Evolutionary conservation across 2,797 vertebrate species (phyloP), one percentile per base, ranked within the genome.

Genomic region (Loris lydekkerianus): DNA sequence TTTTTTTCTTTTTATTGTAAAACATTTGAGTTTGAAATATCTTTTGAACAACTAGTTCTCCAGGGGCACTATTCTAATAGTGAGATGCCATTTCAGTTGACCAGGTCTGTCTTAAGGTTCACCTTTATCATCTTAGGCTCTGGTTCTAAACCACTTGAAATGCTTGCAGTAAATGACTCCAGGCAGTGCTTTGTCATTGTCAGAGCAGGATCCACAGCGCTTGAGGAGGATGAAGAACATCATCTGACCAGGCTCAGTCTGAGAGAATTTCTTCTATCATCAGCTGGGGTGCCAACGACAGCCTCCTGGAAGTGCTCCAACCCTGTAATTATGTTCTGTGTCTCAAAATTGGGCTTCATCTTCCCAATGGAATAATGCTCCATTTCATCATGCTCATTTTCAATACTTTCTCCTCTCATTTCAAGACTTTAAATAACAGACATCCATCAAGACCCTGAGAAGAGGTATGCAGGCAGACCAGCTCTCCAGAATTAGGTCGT

Each of bases 331-430:
- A 89, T 85, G 93, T 75, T 95, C 91, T 92, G 76, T n/a, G 49
- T 96, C 63, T 85, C 89, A 89, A 93, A 95, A 96, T 89, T 21
- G 72, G 10, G 5, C 61, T 91, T 96, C 25, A 3, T 91, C 85
- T 91, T 96, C 95, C 72, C 96, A 97, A 97, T 97, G 94, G 89
- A 96, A 97, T 96, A 91, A 94, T 82, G 63, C 29, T 90, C 53
- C 73, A 67, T 97, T 97, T 97, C 89, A 88, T 94, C 86, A 93
- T 63, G 49, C 58, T 96, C 61, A 72, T 96, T 96, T 95, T 87
- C 87, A 63, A 85, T 88, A 85, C 31, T 73, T 84, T 94, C 27
- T 61, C 63, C 77, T 91, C 83, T 89, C 34, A 56, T 94, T 97
- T 95, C 73, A 86, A 86, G 73, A 83, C 58, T 91, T 96, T 91